Conservation (phyloP, 2,888 invertebrate genomes). For the Luffia ferchaultella region DNA sequence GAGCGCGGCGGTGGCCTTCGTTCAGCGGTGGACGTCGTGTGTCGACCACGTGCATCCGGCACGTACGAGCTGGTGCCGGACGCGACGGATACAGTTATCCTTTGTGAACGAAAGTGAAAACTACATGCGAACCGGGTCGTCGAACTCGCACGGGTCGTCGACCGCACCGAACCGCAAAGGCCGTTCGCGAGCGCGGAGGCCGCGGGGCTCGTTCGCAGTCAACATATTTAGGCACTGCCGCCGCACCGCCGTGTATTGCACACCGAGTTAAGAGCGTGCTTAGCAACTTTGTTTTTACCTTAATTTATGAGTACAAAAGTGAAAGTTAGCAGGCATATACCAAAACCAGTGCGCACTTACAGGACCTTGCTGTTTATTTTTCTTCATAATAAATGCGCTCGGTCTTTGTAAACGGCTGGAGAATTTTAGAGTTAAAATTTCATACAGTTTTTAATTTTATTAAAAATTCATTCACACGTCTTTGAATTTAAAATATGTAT, state of each 20-base stretch:
- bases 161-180: slow-evolving; percentile 65
- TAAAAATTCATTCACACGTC: too few species aligned
- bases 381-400: background rate
- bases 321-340: slow-evolving; percentile 1
- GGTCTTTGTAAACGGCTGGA: background rate
- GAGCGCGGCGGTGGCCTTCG: too few species aligned
- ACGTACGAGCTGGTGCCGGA: slow-evolving; percentile 42
- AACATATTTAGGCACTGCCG: slow-evolving; percentile 11
- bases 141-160: slow-evolving; percentile 54
- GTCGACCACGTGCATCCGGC: background rate
- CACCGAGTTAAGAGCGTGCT: background rate
- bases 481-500: too few species aligned
- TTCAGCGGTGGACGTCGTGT: background rate
- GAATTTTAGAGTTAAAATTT: background rate
- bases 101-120: slow-evolving; percentile 66
- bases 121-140: slow-evolving; percentile 58
- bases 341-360: background rate
- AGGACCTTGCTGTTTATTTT: background rate
- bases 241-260: background rate
- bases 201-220: too few species aligned
- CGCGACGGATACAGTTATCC: slow-evolving; percentile 53
- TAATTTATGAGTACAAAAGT: background rate
- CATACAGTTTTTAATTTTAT: background rate
- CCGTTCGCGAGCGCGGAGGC: slow-evolving; percentile 63
- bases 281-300: background rate